These are phyloP conservation scores for Blastomussa wellsi DNA, from an alignment of 92 coral and sea anemone genomes.

Conservation along the genomic window DNA sequence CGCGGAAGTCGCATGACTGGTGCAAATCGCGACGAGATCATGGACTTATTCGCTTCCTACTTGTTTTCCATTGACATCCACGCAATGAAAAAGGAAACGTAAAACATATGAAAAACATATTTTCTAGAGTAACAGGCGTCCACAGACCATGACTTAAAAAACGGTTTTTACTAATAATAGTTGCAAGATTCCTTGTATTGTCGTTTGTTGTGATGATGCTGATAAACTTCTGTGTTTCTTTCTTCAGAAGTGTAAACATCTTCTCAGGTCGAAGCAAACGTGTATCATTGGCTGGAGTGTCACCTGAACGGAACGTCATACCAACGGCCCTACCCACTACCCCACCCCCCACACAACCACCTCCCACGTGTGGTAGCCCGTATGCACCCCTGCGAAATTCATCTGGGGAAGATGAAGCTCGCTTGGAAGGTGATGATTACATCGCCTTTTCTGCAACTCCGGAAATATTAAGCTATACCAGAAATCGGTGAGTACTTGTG, in stretches of 20 bases:
- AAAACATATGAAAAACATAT: neutral
- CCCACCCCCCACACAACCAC: slow-evolving; percentile 89
- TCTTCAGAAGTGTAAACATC: slow-evolving; percentile 43
- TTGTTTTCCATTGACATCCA: neutral
- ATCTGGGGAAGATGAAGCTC: slow-evolving; percentile 49
- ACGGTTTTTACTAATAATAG: too few relatives aligned
- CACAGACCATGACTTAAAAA: too few relatives aligned
- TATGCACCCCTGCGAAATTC: slow-evolving; percentile 57
- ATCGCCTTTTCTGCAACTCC: slow-evolving; percentile 60
- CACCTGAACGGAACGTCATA: slow-evolving; percentile 59
- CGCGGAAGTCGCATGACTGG: too few relatives aligned
- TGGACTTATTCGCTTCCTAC: neutral
- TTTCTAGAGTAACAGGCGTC: neutral
- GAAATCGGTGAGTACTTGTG: slow-evolving; percentile 56
- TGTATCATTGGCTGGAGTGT: slow-evolving; percentile 94
- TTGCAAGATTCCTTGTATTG: too few relatives aligned
- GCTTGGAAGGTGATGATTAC: slow-evolving; percentile 61
- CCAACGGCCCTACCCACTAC: slow-evolving; percentile 87
- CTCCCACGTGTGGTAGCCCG: slow-evolving; percentile 76
- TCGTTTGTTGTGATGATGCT: neutral
- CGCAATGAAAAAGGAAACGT: neutral
- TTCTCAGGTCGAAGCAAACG: slow-evolving; percentile 78
- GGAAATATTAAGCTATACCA: slow-evolving; percentile 60
- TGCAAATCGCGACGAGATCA: neutral
- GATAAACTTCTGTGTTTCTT: neutral